Base-by-base conservation (phyloP, 2,888 invertebrate species). In the Mythimna ferrago region DNA sequence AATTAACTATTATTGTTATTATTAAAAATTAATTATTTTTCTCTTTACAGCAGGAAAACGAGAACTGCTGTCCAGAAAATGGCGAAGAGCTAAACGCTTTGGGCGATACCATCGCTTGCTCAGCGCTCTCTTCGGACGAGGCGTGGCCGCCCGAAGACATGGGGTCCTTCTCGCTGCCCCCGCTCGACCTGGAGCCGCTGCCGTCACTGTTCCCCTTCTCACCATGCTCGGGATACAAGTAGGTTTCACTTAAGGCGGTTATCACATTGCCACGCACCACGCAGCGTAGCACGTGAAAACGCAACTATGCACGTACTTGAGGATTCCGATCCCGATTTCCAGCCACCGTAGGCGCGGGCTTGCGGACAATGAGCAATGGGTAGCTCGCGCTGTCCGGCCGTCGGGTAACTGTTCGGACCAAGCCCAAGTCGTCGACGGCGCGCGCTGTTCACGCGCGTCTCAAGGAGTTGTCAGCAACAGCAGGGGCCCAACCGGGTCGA, bases 181-280 rank as follows among this genome's bases (percentile, higher is more conserved):
- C 98, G 0, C 94, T 99, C 86, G 99, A 99, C 90, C 96, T 99
- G 90, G 99, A 99, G 90, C 98, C 98, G 10, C 93, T 99, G 83
- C 98, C 99, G 0, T 98, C 98, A 74, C 97, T 99, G 69, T 98
- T 99, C 88, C 98, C 98, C 4, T 98, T 99, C 93, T 98, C 98
- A 65, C 98, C 98, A 0, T 98, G 98, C 91, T 97, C 98, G 74
- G 97, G 97, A 75, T 98, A 98, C 96, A 98, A 98, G 98, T 98
- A 88, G n/a, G 58, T 58, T 16, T 9, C 32, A 44, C 11, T 44
- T 38, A 2, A 32, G 32, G 26, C 26, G 26, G 26, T 26, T 26
- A 26, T 26, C 26, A 26, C 26, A 26, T 2, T 26, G 26, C 26
- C 26, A 26, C 26, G 26, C 26, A 26, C 26, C 26, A 26, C 26